Base-by-base conservation (phyloP, 2,888 invertebrate species). In the Agrochola lota region DNA sequence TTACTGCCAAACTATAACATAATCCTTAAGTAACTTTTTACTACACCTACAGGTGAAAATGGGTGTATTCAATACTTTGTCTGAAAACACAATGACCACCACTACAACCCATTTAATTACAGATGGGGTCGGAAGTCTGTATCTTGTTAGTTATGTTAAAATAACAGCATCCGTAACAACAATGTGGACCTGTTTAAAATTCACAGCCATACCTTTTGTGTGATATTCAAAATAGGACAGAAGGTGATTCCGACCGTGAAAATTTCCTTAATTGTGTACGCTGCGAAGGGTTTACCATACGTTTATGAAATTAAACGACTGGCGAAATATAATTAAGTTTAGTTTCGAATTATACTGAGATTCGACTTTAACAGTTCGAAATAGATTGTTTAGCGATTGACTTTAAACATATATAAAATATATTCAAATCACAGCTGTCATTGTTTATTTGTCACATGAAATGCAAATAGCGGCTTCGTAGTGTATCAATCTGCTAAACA, bases 241-340 rank as follows among this genome's bases (percentile, higher is more conserved):
- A 68, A 79, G 74, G 72, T 43, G 78, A 80, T 80, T 73, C 77
- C 80, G 75, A 59, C 63, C 78, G 77, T 70, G 79, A 78, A 80
- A 71, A 84, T 83, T 77, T 78, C 80, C 81, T 78, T 85, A 84
- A 87, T 86, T 81, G 80, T 85, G 30, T 79, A 62, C 55, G 43
- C 63, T 71, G 70, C 46, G 52, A 79, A 75, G 73, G 75, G 76
- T 68, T 75, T 64, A 43, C 43, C 81, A 74, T 85, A 80, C 74
- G 75, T 78, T 82, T 67, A 74, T 43, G 60, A 52, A 72, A 85
- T 83, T 60, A 83, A 85, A 86, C 66, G 55, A 64, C 68, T 15
- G 59, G 35, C 46, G 12, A 63, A 62, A 70, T 81, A 57, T 57
- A 67, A 73, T 63, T 57, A 57, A 59, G 20, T 40, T 77, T 77